Conservation (phyloP, 1,140 invertebrate genomes). For the Drosophila mojavensis region DNA sequence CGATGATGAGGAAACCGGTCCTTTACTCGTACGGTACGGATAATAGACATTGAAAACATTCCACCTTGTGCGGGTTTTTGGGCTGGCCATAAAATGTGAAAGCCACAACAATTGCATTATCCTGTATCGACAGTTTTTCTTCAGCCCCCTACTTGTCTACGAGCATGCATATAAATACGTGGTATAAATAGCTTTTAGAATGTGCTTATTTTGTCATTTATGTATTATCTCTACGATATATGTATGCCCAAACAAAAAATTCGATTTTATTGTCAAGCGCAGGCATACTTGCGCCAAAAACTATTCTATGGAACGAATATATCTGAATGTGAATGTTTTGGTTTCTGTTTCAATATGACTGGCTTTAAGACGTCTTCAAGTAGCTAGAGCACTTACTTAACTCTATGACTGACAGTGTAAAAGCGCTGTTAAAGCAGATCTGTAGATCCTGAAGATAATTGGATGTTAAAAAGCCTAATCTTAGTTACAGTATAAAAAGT, state of each 20-base stretch:
- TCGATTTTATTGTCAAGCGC: too few species aligned
- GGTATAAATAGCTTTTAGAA: too few species aligned
- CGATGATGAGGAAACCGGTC: constrained; percentile 45
- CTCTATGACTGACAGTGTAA: background rate
- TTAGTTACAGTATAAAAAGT: constrained; percentile 26
- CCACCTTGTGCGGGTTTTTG: constrained; percentile 43
- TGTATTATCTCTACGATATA: too few species aligned
- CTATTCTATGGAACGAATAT: too few species aligned
- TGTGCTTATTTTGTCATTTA: too few species aligned
- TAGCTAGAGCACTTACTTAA: too few species aligned
- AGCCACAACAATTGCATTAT: constrained; percentile 74
- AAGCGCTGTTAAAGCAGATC: background rate
- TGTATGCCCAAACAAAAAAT: too few species aligned
- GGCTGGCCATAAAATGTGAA: constrained; percentile 21
- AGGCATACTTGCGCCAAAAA: too few species aligned
- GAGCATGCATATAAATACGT: too few species aligned
- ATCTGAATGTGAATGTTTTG: too few species aligned
- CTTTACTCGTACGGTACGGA: constrained; percentile 43
- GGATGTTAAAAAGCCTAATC: constrained; percentile 56
- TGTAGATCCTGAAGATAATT: constrained; percentile 3
- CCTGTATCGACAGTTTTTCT: constrained; percentile 59
- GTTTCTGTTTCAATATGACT: too few species aligned
- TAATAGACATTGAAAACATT: constrained; percentile 55
- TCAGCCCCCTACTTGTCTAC: background rate
- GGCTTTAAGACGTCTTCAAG: too few species aligned